A percentile compares a stretch with the other conserved stretches of the same genome.
Evolutionary conservation across 2,797 vertebrate species (phyloP).

Genomic region (Gephyroberyx darwinii): DNA sequence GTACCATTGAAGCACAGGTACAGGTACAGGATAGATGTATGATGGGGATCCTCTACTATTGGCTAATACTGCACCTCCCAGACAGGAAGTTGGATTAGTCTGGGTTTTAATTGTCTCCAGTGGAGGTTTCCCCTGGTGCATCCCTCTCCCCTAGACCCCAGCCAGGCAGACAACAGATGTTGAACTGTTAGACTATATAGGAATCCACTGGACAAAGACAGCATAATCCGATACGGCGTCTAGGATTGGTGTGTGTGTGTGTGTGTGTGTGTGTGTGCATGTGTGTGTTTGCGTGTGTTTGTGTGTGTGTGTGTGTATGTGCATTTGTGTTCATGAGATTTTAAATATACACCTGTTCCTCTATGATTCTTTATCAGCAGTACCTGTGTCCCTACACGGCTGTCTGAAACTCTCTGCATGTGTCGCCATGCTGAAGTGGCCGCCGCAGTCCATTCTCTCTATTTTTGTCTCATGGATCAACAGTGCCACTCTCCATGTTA

Average conservation of each 20-base stretch:
- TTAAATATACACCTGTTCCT: slow-evolving; percentile 16
- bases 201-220: slow-evolving; percentile 62
- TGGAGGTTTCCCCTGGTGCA: slow-evolving; percentile 26
- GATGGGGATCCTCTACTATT: neutral
- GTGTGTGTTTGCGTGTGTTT: neutral
- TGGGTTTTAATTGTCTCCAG: slow-evolving; percentile 48
- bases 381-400: slow-evolving; percentile 5
- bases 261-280: neutral
- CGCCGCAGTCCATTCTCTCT: slow-evolving; percentile 55
- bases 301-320: slow-evolving; percentile 1
- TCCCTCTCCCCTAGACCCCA: slow-evolving; percentile 9
- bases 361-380: slow-evolving; percentile 16
- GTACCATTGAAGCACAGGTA: neutral
- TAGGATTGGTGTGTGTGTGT: slow-evolving; percentile 16
- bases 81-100: slow-evolving; percentile 42
- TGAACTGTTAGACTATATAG: slow-evolving; percentile 52
- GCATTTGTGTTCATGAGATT: neutral
- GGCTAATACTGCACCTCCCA: neutral
- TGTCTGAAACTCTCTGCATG: slow-evolving; percentile 33
- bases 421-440: slow-evolving; percentile 49
- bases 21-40: neutral
- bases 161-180: slow-evolving; percentile 61
- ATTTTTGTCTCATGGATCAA: slow-evolving; percentile 78
- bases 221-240: slow-evolving; percentile 56
- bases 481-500: slow-evolving; percentile 72